A percentile compares a stretch with the other conserved stretches of the same genome.
phyloP scores from a whole-genome alignment of 2,888 invertebrate species.

The Brachyptera risi region DNA sequence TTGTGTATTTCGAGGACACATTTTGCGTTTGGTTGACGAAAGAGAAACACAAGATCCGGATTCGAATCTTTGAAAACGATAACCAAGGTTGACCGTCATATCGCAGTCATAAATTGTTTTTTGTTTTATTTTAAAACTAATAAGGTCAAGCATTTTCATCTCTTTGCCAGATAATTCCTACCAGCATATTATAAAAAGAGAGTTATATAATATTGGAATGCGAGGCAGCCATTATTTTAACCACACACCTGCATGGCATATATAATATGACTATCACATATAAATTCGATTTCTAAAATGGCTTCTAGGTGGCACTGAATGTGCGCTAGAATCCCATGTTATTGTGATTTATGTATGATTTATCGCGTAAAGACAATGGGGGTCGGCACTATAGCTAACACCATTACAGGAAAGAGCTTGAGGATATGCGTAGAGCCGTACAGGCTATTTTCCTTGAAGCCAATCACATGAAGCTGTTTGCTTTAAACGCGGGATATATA shows the following conservation, averaged over 20 bases:
- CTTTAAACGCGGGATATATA: conserved; percentile 14
- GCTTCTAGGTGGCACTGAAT: background rate
- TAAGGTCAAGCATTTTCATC: no score
- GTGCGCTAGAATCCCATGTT: background rate
- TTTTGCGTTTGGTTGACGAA: no score
- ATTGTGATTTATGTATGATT: conserved; percentile 11
- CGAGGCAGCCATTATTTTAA: conserved; percentile 8
- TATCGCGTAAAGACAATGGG: background rate
- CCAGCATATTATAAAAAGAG: background rate
- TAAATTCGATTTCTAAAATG: background rate
- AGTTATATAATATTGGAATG: no score
- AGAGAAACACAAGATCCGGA: no score
- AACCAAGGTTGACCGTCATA: no score
- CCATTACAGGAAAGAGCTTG: background rate
- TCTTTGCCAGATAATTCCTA: conserved; percentile 5
- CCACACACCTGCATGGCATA: conserved; percentile 1
- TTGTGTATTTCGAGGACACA: no score
- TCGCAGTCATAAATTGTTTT: no score
- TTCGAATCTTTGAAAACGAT: no score
- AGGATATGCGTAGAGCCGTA: background rate
- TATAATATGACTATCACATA: background rate
- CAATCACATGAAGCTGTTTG: conserved; percentile 19
- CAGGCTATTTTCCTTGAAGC: conserved; percentile 7
- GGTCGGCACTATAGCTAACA: no score
- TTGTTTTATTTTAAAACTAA: no score